Conservation (phyloP, 2,888 invertebrate species). For the Lithophane leautieri region DNA sequence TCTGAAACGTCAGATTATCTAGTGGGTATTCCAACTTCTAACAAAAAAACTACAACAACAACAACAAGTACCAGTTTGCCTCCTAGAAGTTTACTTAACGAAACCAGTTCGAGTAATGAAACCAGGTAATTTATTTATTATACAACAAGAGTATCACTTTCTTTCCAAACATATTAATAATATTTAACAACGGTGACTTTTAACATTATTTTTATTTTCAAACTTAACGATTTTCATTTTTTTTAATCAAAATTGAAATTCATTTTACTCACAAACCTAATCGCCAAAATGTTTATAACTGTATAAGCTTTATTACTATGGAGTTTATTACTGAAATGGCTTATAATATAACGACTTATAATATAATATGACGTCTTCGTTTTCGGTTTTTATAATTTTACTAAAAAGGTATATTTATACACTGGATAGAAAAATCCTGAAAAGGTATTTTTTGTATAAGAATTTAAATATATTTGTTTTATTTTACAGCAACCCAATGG, state of each 20-base stretch:
- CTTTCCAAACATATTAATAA: not conserved
- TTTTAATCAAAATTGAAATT: not conserved
- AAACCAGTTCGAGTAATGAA: constrained; percentile 5
- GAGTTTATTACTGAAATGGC: too few relatives aligned
- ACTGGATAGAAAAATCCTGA: not conserved
- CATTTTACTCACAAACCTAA: not conserved
- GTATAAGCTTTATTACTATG: not conserved
- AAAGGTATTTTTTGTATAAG: not conserved
- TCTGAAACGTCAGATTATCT: constrained; percentile 26
- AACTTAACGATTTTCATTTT: too few relatives aligned
- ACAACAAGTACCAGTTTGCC: constrained; percentile 31
- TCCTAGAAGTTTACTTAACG: not conserved
- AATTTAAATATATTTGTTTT: not conserved
- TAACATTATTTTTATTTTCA: not conserved
- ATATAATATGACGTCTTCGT: not conserved
- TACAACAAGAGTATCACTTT: not conserved
- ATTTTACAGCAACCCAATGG: constrained; percentile 87
- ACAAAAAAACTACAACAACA: not conserved
- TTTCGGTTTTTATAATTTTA: not conserved
- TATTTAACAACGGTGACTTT: too few relatives aligned
- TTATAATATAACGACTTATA: too few relatives aligned
- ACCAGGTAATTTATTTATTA: constrained; percentile 39
- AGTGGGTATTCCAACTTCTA: constrained; percentile 14
- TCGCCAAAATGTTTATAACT: not conserved
- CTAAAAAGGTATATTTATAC: not conserved